These are phyloP conservation scores for Ooceraea biroi DNA, from an alignment of 1,140 invertebrate genomes.

Conservation along the genomic window DNA sequence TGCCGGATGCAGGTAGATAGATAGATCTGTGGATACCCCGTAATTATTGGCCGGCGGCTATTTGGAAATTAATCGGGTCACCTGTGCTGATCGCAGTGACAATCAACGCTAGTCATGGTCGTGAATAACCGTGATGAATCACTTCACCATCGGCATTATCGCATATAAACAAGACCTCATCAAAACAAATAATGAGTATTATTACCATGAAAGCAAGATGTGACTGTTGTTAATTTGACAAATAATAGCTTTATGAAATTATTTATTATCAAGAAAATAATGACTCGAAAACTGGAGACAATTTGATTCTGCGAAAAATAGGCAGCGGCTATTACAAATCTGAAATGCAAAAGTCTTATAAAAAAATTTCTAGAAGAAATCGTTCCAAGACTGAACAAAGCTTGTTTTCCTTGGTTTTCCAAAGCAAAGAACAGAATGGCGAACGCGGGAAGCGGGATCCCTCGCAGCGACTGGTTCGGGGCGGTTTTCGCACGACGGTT, in stretches of 20 bases:
- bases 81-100: conserved; percentile 12
- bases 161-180: neutral
- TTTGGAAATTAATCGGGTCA: conserved; percentile 54
- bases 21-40: neutral
- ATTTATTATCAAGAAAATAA: no score
- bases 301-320: no score
- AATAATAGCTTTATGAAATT: no score
- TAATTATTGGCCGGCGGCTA: conserved; percentile 38
- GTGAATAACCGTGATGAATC: neutral
- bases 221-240: no score
- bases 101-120: conserved; percentile 19
- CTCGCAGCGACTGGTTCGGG: neutral
- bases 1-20: conserved; percentile 14
- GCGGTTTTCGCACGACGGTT: neutral
- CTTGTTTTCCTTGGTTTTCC: no score
- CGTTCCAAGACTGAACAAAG: no score
- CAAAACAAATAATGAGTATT: neutral
- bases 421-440: neutral
- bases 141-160: neutral
- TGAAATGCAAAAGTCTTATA: no score
- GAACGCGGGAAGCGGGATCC: no score
- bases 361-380: no score
- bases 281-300: no score
- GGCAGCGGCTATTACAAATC: no score
- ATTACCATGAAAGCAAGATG: no score